Percentiles rank a stretch among this genome's conserved stretches.
Conservation (phyloP, 2,113 vertebrate genomes). For the Hassar affinis region DNA sequence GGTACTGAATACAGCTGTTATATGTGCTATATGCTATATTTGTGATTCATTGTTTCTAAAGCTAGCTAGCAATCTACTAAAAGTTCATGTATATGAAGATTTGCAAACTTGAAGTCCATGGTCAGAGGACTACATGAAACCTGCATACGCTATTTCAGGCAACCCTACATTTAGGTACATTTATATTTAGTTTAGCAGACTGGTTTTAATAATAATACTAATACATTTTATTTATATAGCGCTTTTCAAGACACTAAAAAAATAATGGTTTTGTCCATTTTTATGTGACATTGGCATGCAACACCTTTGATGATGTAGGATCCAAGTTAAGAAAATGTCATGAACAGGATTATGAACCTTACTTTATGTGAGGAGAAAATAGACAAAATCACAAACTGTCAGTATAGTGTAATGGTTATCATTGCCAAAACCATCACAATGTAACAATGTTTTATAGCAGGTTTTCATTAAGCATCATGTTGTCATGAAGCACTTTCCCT, state of each 20-base stretch:
- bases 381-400: not conserved
- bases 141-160: not conserved
- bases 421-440: not conserved
- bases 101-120: not conserved
- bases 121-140: not conserved
- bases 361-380: not conserved
- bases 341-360: not conserved
- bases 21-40: not conserved
- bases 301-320: not conserved
- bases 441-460: not conserved
- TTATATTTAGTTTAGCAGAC: no score
- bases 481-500: not conserved
- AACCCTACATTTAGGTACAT: no score
- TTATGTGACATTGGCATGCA: not conserved
- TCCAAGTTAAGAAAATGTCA: not conserved
- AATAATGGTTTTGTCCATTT: no score
- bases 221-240: no score
- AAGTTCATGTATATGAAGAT: not conserved
- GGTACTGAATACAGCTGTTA: slow-evolving; percentile 68
- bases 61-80: not conserved
- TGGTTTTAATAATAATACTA: not conserved
- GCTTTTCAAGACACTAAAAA: no score
- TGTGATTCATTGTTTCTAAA: not conserved
- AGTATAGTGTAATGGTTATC: not conserved
- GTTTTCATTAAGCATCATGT: not conserved